Percentiles rank a stretch among this genome's conserved stretches.
Conservation (phyloP, 2,113 vertebrate genomes). For the Oenanthe oenanthe region DNA sequence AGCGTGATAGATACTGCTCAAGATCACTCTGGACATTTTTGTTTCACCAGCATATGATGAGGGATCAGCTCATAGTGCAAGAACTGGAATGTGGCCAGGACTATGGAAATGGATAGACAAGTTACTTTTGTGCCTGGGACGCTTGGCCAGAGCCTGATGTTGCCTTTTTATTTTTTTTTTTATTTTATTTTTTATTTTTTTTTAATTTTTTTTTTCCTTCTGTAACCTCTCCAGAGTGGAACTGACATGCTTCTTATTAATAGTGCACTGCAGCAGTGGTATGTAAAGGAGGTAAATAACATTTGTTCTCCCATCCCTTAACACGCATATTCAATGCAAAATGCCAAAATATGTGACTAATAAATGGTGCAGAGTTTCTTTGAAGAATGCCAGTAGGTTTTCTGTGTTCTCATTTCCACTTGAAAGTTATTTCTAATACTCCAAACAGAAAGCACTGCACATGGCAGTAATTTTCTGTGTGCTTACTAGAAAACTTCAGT, state of each 20-base stretch:
- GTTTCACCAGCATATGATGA: conserved; percentile 10
- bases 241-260: not conserved
- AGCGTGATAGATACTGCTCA: not conserved
- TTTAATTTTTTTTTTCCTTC: no score
- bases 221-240: not conserved
- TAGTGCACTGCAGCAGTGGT: accelerated
- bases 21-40: conserved; percentile 2
- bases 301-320: not conserved
- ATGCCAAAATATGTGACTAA: not conserved
- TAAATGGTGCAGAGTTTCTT: not conserved
- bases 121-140: not conserved
- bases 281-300: not conserved
- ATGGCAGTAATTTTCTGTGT: not conserved
- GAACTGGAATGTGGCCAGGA: not conserved
- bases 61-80: not conserved
- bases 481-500: not conserved
- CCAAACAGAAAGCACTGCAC: not conserved
- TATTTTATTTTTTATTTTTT: no score
- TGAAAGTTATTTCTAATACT: not conserved
- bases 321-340: not conserved
- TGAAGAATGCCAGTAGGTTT: not conserved
- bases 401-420: not conserved
- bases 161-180: not conserved
- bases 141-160: not conserved
- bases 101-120: not conserved